Percentiles rank a stretch among this genome's conserved stretches.
Conservation (phyloP, 2,113 vertebrate genomes). For the Chaetops frenatus region DNA sequence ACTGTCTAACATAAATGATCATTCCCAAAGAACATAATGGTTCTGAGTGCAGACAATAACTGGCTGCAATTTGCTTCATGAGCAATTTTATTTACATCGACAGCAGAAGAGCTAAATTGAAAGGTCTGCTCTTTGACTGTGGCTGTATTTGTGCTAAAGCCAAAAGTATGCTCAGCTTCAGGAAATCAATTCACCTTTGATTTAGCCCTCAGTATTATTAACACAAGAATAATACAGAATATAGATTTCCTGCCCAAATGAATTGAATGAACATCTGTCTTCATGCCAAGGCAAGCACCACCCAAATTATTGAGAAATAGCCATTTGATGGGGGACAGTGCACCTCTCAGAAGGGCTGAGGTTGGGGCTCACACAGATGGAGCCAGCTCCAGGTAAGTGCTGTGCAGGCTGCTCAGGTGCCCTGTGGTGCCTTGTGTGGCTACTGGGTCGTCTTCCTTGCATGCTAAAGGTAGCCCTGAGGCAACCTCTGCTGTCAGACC, state of each 20-base stretch:
- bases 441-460: background rate
- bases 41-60: slow-evolving; percentile 53
- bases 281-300: slow-evolving; percentile 8
- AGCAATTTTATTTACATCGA: slow-evolving; percentile 65
- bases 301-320: slow-evolving; percentile 38
- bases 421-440: background rate
- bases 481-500: background rate
- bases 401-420: background rate
- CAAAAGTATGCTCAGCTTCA: slow-evolving; percentile 58
- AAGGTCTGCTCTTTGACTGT: slow-evolving; percentile 56
- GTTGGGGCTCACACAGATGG: background rate
- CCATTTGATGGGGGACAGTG: background rate
- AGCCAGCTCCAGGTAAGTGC: background rate
- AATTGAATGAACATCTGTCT: slow-evolving; percentile 24
- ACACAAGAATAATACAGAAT: slow-evolving; percentile 60
- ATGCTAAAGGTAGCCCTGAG: background rate
- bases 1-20: slow-evolving; percentile 48
- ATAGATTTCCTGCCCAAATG: slow-evolving; percentile 53
- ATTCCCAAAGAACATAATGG: slow-evolving; percentile 56
- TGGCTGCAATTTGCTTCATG: slow-evolving; percentile 62
- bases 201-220: slow-evolving; percentile 65
- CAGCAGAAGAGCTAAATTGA: slow-evolving; percentile 56
- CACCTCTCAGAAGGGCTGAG: background rate
- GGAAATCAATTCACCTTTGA: slow-evolving; percentile 67
- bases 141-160: slow-evolving; percentile 6